A percentile compares a stretch with the other conserved stretches of the same genome.
Evolutionary conservation across 2,797 vertebrate genomes (phyloP).

Genomic region (Decapterus maruadsi): DNA sequence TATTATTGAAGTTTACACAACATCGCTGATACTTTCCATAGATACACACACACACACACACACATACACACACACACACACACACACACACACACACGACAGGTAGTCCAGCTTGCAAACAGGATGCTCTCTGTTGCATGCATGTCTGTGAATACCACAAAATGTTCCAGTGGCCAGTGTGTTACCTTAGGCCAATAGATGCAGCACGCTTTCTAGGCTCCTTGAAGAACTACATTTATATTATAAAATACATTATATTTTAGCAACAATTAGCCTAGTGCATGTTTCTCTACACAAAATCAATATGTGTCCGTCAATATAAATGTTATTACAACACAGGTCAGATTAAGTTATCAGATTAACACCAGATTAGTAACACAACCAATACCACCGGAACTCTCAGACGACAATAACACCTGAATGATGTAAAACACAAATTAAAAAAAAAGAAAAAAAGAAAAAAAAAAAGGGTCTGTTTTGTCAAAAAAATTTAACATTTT

Average conservation of each 20-base stretch:
- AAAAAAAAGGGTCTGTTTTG: too few species aligned
- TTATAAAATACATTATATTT: too few species aligned
- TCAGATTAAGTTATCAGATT: background rate
- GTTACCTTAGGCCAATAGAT: constrained; percentile 25
- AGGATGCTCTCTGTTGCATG: constrained; percentile 71
- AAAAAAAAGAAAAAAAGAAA: too few species aligned
- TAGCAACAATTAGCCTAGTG: background rate
- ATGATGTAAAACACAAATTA: background rate
- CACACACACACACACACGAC: background rate
- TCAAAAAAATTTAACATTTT: background rate
- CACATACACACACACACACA: background rate
- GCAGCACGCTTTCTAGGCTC: background rate
- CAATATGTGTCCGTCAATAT: background rate
- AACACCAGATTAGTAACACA: background rate
- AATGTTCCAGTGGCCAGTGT: constrained; percentile 73
- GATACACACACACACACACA: background rate
- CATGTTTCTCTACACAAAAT: background rate
- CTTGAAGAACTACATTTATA: background rate
- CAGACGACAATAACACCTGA: background rate
- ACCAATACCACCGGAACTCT: background rate
- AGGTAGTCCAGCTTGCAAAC: constrained; percentile 71
- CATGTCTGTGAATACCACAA: constrained; percentile 71
- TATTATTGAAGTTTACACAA: constrained; percentile 13
- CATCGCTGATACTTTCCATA: constrained; percentile 49
- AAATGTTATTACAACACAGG: background rate